These are phyloP conservation scores for Pagetopsis macropterus DNA, from an alignment of 2,797 vertebrate species.

Conservation along the genomic window DNA sequence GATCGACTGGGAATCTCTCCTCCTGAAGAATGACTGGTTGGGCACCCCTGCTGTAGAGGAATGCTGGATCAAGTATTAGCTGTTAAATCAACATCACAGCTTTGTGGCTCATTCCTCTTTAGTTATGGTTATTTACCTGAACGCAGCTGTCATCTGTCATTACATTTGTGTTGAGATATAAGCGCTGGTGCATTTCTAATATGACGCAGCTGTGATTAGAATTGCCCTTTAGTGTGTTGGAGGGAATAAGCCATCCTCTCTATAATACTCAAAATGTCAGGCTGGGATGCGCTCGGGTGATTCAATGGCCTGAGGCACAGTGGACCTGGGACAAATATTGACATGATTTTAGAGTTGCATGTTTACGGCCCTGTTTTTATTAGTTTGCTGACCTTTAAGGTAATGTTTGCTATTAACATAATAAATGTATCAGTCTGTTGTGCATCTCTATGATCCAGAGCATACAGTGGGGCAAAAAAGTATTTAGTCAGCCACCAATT, in stretches of 20 bases:
- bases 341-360: background rate
- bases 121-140: constrained; percentile 39
- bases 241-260: constrained; percentile 39
- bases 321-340: constrained; percentile 24
- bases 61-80: constrained; percentile 2
- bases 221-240: constrained; percentile 46
- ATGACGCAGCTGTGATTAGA: constrained; percentile 34
- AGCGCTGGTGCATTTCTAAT: constrained; percentile 16
- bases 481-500: no score
- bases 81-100: constrained; percentile 19
- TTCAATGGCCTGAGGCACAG: constrained; percentile 38
- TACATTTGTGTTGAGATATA: constrained; percentile 43
- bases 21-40: no score
- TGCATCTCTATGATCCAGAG: constrained; percentile 10
- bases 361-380: background rate
- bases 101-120: constrained; percentile 10
- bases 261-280: constrained; percentile 56
- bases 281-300: constrained; percentile 38
- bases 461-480: background rate
- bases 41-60: background rate
- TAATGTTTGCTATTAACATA: background rate
- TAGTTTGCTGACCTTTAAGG: background rate
- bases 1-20: no score
- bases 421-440: background rate
- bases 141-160: constrained; percentile 48